These are phyloP conservation scores for Eupithecia subumbrata DNA, from an alignment of 2,888 invertebrate species.

Conservation along the genomic window DNA sequence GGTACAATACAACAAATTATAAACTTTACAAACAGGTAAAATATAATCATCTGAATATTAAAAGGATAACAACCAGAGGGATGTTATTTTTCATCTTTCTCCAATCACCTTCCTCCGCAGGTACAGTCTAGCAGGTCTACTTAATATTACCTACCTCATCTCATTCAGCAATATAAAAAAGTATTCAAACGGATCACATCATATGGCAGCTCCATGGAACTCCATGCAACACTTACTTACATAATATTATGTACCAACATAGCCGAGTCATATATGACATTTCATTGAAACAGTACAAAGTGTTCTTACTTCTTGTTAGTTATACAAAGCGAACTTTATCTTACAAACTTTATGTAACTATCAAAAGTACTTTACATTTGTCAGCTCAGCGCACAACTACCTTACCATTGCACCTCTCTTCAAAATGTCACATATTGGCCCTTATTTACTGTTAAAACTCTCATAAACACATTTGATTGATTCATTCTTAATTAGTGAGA, in stretches of 20 bases:
- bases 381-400: slow-evolving; percentile 24
- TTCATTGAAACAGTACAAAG: slow-evolving; percentile 66
- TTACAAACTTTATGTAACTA: slow-evolving; percentile 45
- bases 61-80: slow-evolving; percentile 61
- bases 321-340: slow-evolving; percentile 62
- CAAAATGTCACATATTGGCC: slow-evolving; percentile 75
- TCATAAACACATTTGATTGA: slow-evolving; percentile 65
- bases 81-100: slow-evolving; percentile 60
- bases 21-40: slow-evolving; percentile 53
- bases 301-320: slow-evolving; percentile 53
- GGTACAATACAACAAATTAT: slow-evolving; percentile 44
- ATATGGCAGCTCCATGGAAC: slow-evolving; percentile 82
- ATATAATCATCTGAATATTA: slow-evolving; percentile 60
- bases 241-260: slow-evolving; percentile 62
- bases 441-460: slow-evolving; percentile 58
- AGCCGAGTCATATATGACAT: slow-evolving; percentile 74
- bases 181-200: slow-evolving; percentile 83
- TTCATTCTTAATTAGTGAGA: slow-evolving; percentile 81
- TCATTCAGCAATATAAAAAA: slow-evolving; percentile 80
- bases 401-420: slow-evolving; percentile 66
- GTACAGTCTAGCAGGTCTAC: slow-evolving; percentile 82
- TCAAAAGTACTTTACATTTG: slow-evolving; percentile 40
- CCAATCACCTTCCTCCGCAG: slow-evolving; percentile 78
- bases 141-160: slow-evolving; percentile 73
- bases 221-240: slow-evolving; percentile 76